Base-by-base conservation (phyloP, 2,888 invertebrate species). In the Margaritifera margaritifera region DNA sequence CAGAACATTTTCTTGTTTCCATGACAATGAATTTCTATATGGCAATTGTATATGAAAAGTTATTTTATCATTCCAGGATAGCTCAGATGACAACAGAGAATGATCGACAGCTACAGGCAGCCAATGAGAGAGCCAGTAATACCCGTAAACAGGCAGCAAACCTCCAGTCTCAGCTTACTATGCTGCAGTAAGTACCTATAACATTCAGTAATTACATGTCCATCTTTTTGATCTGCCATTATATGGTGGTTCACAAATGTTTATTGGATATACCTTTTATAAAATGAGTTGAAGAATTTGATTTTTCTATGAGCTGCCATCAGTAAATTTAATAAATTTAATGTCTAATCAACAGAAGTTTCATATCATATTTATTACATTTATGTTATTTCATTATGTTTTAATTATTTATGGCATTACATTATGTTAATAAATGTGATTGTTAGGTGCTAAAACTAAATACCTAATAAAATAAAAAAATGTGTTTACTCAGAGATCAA, bases 131-230 rank as follows among this genome's bases (percentile, higher is more conserved):
- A 66, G 78, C 82, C 22, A 78, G 68, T 63, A 83, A 81, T 77
- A 80, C 86, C 27, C 79, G 81, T 56, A 80, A 84, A 71, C 86
- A 86, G 63, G 74, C 82, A 8, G 66, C 81, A 56, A 69, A 71
- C 8, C 67, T 86, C 24, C 85, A 86, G 73, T 73, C 81, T 51
- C 85, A 87, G 66, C 75, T 87, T 3, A 72, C 80, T 18, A 66
- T 81, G 58, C 71, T 84, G 58, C 81, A 86, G 86, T 86, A 71
- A 78, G 86, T 81, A 22, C 31, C 31, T 31, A 31, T 31, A 8
- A 8, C 8, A 8, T 31, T 31, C 8, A 31, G 31, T 31, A 42
- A 8, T 42, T 15, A 42, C 15, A 42, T 42, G 42, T 11, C 42
- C 42, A 42, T 42, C 11, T 42, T 11, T 11, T 1, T 42, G 15